Base-by-base conservation (phyloP, 2,888 invertebrate species). In the Tenthredo mesomela region DNA sequence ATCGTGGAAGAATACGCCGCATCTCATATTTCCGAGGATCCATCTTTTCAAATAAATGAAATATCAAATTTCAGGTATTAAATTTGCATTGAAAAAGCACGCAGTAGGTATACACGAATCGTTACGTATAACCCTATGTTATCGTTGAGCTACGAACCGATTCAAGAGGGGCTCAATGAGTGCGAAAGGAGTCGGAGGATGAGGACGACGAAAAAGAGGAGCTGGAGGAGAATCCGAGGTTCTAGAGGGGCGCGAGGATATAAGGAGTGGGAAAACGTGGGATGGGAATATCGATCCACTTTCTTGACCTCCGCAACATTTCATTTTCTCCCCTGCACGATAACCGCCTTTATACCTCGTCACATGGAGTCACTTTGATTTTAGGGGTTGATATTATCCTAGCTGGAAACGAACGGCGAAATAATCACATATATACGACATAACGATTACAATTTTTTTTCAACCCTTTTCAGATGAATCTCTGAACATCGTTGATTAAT, bases 221-320 rank as follows among this genome's bases (percentile, higher is more conserved):
- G 87, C 85, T 87, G 87, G 86, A 87, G 88, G 86, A 85, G 83
- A 88, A 80, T 33, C 40, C 80, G 21, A 40, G 61, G 80, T 61
- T 25, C 10, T 18, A 40, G 40, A 87, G 88, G 87, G 87, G 86
- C 67, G 85, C 82, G 85, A 88, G 88, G 89, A 90, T 90, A 89
- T 89, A 88, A 88, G 89, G 87, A 90, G 82, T 70, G 80, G 80
- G 61, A 61, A 58, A 80, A 58, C 40, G 21, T 6, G 47, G 65
- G 89, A 88, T 89, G 87, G 88, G 86, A 86, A 87, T 89, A 91
- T 92, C 91, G 92, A 92, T 92, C 92, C 89, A 89, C 90, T 92
- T 91, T 90, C 92, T 92, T 92, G 92, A 93, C 92, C 92, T 92
- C 89, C 91, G 88, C 89, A 90, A 91, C 88, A 85, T 82, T 85